phyloP scores from a whole-genome alignment of 2,113 vertebrate species.

The Halcyon malimbica region DNA sequence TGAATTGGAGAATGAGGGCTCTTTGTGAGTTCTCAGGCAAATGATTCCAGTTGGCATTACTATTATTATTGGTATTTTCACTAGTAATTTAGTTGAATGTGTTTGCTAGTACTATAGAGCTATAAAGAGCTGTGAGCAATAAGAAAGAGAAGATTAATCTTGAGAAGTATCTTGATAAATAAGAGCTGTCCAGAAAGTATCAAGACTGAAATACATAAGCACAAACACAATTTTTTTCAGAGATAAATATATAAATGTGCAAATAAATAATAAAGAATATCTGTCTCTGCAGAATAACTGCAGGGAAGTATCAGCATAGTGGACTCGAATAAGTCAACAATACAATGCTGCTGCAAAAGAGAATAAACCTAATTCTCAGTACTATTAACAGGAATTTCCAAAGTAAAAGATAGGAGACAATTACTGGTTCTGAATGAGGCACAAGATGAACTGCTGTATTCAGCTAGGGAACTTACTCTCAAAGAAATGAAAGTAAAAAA shows the following conservation, averaged over 20 bases:
- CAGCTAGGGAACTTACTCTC: rapidly evolving
- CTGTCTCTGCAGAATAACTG: neutral
- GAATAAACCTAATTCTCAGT: neutral
- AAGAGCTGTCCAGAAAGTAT: neutral
- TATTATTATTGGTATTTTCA: neutral
- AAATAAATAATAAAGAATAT: neutral
- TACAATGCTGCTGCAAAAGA: neutral
- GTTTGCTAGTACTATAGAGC: neutral
- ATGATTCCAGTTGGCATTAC: rapidly evolving
- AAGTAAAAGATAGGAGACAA: neutral
- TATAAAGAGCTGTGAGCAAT: neutral
- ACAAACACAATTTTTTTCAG: neutral
- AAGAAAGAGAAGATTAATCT: neutral
- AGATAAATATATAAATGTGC: neutral
- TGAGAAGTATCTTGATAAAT: neutral
- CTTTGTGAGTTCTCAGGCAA: neutral
- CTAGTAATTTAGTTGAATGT: neutral
- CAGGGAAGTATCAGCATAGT: neutral
- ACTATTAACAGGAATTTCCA: neutral
- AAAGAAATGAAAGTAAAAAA: neutral
- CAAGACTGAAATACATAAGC: neutral
- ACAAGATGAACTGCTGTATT: neutral
- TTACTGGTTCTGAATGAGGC: neutral
- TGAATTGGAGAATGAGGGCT: neutral
- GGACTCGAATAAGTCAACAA: neutral